Conservation (phyloP, 2,113 vertebrate genomes). For the Cairina moschata region DNA sequence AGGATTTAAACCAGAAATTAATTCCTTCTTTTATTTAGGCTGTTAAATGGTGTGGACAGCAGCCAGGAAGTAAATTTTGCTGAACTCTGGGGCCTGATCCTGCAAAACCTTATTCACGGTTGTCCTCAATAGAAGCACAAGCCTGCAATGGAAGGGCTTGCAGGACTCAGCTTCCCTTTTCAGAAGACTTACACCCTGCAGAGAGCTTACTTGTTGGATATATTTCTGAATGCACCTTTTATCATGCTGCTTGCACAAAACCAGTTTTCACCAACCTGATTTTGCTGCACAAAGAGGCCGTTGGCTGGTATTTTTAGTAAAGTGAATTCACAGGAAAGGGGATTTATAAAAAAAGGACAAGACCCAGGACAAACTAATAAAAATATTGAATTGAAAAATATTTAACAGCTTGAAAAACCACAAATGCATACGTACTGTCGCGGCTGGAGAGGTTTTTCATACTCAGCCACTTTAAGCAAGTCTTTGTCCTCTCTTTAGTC, state of each 20-base stretch:
- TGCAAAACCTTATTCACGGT: slow-evolving; percentile 35
- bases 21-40: slow-evolving; percentile 22
- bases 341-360: not conserved
- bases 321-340: slow-evolving; percentile 28
- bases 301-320: slow-evolving; percentile 51
- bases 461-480: slow-evolving; percentile 49
- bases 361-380: slow-evolving; percentile 39
- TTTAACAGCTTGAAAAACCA: slow-evolving; percentile 37
- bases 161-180: slow-evolving; percentile 53
- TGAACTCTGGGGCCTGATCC: slow-evolving; percentile 52
- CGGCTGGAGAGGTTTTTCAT: slow-evolving; percentile 19
- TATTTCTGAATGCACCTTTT: slow-evolving; percentile 65
- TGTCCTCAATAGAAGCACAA: slow-evolving; percentile 41
- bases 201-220: slow-evolving; percentile 58
- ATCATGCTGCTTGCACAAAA: slow-evolving; percentile 59
- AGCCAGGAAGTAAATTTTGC: slow-evolving; percentile 56
- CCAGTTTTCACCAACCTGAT: slow-evolving; percentile 55
- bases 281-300: not conserved
- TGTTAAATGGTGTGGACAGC: slow-evolving; percentile 30
- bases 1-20: slow-evolving; percentile 61
- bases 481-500: slow-evolving; percentile 47
- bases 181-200: slow-evolving; percentile 60
- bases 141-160: slow-evolving; percentile 28
- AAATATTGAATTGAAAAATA: slow-evolving; percentile 45
- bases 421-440: not conserved